Percentiles rank a stretch among this genome's conserved stretches.
Evolutionary conservation across 1,140 invertebrate genomes (phyloP).

Genomic region (Cyclargus thomasi): DNA sequence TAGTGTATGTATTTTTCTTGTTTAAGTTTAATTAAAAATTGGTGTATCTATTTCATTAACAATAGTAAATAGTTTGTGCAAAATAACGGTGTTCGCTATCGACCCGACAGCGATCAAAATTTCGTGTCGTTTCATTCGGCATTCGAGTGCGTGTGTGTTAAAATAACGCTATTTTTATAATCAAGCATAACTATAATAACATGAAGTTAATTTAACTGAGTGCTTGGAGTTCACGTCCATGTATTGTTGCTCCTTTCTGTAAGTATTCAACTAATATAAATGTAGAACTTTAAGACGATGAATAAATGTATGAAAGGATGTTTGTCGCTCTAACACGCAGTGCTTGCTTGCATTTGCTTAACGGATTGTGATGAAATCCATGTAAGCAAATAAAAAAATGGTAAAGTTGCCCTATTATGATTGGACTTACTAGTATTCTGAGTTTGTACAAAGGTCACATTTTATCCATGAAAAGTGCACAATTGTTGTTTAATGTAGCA

Average conservation of each 20-base stretch:
- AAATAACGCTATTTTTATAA: constrained; percentile 9
- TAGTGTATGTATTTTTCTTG: constrained; percentile 17
- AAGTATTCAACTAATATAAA: constrained; percentile 39
- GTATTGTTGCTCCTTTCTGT: constrained; percentile 73
- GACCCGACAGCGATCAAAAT: neutral
- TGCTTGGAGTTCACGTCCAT: constrained; percentile 63
- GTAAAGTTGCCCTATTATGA: too few species aligned
- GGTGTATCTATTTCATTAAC: neutral
- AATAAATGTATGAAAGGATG: too few species aligned
- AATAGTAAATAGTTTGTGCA: neutral
- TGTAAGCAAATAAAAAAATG: too few species aligned
- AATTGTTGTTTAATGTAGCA: too few species aligned
- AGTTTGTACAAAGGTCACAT: too few species aligned
- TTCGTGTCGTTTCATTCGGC: neutral
- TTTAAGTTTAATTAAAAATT: constrained; percentile 7
- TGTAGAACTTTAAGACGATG: too few species aligned
- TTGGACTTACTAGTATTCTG: too few species aligned
- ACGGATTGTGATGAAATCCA: too few species aligned
- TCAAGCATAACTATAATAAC: constrained; percentile 16
- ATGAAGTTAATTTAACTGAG: constrained; percentile 43
- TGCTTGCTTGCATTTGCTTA: too few species aligned
- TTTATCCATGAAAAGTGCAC: too few species aligned
- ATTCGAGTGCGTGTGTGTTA: constrained; percentile 6
- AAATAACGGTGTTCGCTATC: neutral
- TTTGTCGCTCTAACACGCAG: too few species aligned